Conservation (phyloP, 1,140 invertebrate species). For the Leptinotarsa texana region DNA sequence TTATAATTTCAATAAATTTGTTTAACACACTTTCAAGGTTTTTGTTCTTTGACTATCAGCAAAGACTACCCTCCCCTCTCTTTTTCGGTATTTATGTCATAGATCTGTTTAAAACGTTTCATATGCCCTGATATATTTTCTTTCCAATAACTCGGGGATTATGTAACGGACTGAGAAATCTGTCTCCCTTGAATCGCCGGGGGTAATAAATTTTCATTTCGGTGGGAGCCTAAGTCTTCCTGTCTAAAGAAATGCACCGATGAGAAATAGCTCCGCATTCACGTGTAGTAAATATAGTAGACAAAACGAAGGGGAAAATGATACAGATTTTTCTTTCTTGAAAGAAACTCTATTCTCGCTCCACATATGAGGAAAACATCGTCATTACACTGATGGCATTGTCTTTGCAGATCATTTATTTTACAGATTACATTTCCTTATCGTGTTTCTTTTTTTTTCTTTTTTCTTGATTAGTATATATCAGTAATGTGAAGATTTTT, state of each 20-base stretch:
- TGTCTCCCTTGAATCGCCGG: not conserved
- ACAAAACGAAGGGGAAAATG: constrained; percentile 37
- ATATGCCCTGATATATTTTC: not conserved
- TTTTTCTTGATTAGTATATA: not conserved
- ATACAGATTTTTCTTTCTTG: constrained; percentile 41
- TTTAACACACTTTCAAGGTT: too few relatives aligned
- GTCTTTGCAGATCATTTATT: constrained; percentile 22
- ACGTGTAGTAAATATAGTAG: constrained; percentile 40
- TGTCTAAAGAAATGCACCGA: constrained; percentile 44
- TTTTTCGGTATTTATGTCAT: not conserved
- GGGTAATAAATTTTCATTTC: constrained; percentile 33
- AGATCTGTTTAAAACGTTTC: not conserved
- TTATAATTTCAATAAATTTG: too few relatives aligned
- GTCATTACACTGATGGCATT: constrained; percentile 26
- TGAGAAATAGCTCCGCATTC: constrained; percentile 41
- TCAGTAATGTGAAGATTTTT: too few relatives aligned
- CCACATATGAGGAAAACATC: constrained; percentile 35
- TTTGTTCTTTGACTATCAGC: too few relatives aligned
- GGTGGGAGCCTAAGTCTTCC: constrained; percentile 34
- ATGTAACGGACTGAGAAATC: not conserved
- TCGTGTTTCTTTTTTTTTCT: not conserved
- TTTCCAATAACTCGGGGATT: not conserved
- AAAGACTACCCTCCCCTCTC: too few relatives aligned
- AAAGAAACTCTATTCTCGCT: constrained; percentile 40
- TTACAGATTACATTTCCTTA: constrained; percentile 11